A percentile compares a stretch with the other conserved stretches of the same genome.
phyloP scores from a whole-genome alignment of 2,797 vertebrate genomes.

The Neosilurus mollespiculum region DNA sequence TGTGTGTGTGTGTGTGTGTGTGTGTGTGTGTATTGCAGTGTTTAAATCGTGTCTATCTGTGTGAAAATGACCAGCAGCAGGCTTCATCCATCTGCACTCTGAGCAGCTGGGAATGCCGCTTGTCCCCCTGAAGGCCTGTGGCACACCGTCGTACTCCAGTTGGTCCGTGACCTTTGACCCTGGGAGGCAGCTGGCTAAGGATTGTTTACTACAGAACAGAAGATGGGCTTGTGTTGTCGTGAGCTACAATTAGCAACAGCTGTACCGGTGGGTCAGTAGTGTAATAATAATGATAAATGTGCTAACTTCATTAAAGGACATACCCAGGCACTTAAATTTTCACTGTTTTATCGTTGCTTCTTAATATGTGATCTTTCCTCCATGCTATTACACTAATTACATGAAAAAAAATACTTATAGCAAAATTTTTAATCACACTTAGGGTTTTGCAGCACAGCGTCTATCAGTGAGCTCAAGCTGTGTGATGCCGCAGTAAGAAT shows the following conservation, averaged over 20 bases:
- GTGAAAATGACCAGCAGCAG: conserved; percentile 9
- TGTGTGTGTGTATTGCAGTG: conserved; percentile 10
- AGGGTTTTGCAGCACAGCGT: too few species aligned
- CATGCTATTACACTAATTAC: too few species aligned
- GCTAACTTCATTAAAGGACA: not conserved
- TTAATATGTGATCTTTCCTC: too few species aligned
- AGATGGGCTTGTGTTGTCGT: conserved; percentile 7
- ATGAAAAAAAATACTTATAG: too few species aligned
- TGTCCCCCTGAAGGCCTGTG: conserved; percentile 5
- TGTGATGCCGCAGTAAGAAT: too few species aligned
- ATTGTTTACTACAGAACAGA: conserved; percentile 36
- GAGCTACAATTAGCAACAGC: conserved; percentile 11
- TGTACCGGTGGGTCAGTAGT: not conserved
- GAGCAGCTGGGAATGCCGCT: conserved; percentile 45
- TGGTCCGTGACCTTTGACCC: conserved; percentile 35
- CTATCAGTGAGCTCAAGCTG: too few species aligned
- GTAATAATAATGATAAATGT: conserved; percentile 18
- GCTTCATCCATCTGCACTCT: conserved; percentile 12
- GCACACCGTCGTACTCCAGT: conserved; percentile 10
- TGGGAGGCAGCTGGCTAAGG: conserved; percentile 42
- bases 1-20: conserved; percentile 7
- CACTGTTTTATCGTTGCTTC: too few species aligned
- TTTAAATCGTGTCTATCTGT: not conserved
- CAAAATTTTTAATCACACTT: too few species aligned
- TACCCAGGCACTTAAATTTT: too few species aligned